Evolutionary conservation across 2,797 vertebrate genomes (phyloP).

Genomic region (Gobionotothen gibberifrons): DNA sequence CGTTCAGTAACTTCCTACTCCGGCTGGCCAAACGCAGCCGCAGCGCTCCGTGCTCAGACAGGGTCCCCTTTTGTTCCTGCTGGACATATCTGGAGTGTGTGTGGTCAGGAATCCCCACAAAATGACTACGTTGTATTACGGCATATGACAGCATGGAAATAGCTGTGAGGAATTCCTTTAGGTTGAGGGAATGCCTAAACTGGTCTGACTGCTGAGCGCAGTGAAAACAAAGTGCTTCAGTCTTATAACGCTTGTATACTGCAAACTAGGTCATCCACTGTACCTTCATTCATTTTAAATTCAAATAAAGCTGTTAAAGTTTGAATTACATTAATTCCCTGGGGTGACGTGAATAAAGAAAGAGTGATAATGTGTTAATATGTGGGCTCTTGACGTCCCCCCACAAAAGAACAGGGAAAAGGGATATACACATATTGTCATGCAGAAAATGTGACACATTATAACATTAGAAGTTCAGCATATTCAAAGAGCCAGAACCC

Average conservation of each 20-base stretch:
- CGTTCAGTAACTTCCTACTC: slow-evolving; percentile 65
- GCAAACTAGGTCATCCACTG: slow-evolving; percentile 9
- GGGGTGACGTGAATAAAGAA: background rate
- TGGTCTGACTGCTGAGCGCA: slow-evolving; percentile 42
- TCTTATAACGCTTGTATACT: slow-evolving; percentile 8
- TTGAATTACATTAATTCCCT: background rate
- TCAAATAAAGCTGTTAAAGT: no score
- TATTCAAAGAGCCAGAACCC: no score
- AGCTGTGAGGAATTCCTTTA: slow-evolving; percentile 69
- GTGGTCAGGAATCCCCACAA: slow-evolving; percentile 77
- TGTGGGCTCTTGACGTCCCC: background rate
- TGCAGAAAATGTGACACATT: no score
- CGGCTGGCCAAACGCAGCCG: slow-evolving; percentile 53
- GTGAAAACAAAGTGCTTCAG: slow-evolving; percentile 38
- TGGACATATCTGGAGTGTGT: slow-evolving; percentile 69
- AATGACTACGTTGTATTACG: slow-evolving; percentile 74
- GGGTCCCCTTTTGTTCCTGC: slow-evolving; percentile 48
- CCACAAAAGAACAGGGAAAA: no score
- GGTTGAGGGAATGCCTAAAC: slow-evolving; percentile 64
- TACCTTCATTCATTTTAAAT: background rate
- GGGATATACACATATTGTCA: no score
- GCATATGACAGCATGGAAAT: slow-evolving; percentile 78
- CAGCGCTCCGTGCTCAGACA: slow-evolving; percentile 54
- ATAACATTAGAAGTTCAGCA: no score
- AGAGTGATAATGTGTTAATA: background rate